Conservation (phyloP, 2,797 vertebrate species). For the Phoeniculus purpureus region DNA sequence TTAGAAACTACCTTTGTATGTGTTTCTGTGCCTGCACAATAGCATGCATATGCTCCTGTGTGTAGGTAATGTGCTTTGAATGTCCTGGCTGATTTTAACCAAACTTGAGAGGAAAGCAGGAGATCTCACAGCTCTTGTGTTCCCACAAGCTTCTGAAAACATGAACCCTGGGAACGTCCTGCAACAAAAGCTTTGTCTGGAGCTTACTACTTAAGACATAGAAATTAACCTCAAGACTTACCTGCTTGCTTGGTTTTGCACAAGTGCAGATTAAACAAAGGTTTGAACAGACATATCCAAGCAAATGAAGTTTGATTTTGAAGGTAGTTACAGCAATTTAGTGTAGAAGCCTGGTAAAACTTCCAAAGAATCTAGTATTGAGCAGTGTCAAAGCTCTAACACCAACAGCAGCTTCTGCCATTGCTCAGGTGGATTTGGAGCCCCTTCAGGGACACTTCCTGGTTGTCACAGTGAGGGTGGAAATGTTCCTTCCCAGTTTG, state of each 20-base stretch:
- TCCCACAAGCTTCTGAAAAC: background rate
- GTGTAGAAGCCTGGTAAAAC: background rate
- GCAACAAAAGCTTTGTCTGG: background rate
- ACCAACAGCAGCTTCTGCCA: background rate
- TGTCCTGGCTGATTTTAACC: background rate
- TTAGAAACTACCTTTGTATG: background rate
- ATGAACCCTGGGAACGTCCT: background rate
- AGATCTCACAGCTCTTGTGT: background rate
- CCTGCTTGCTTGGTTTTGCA: background rate
- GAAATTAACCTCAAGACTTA: background rate
- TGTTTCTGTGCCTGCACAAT: background rate
- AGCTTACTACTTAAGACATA: background rate
- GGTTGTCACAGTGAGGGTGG: background rate
- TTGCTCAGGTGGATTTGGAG: background rate
- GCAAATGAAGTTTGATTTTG: background rate
- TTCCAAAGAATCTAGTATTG: background rate
- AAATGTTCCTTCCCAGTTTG: background rate
- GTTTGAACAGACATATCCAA: background rate
- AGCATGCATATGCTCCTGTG: background rate
- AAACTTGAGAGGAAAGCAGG: background rate
- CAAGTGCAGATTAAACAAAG: background rate
- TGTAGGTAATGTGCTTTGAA: background rate
- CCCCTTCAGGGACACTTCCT: background rate
- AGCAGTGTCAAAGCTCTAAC: background rate
- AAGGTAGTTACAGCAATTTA: background rate